phyloP scores from a whole-genome alignment of 2,888 invertebrate genomes.

The Tipula lateralis region DNA sequence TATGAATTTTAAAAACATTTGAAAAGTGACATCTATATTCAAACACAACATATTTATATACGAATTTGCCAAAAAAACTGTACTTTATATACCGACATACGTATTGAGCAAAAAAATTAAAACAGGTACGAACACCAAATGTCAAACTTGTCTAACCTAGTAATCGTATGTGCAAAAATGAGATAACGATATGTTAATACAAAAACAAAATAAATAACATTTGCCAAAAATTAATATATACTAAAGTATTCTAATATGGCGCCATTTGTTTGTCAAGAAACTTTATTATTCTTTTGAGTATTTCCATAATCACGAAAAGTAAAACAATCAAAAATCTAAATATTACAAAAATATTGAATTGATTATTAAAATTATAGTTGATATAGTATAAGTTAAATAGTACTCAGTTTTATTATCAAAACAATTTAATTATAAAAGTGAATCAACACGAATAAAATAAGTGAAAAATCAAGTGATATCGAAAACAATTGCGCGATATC shows the following conservation, averaged over 20 bases:
- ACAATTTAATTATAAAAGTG: neutral
- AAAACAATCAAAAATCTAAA: neutral
- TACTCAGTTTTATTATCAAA: neutral
- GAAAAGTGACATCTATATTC: neutral
- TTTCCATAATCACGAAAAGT: neutral
- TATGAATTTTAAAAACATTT: too few relatives aligned
- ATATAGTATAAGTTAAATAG: neutral
- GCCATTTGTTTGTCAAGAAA: slow-evolving; percentile 13
- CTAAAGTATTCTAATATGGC: neutral
- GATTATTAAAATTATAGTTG: neutral
- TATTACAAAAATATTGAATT: neutral
- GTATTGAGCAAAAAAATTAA: neutral
- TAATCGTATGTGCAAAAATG: neutral
- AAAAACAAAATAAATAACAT: neutral
- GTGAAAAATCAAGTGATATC: neutral
- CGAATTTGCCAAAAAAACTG: neutral
- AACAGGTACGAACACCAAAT: neutral
- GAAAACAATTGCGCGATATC: neutral
- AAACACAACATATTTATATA: neutral
- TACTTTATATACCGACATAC: neutral
- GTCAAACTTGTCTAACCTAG: neutral
- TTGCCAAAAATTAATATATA: neutral
- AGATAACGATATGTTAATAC: neutral
- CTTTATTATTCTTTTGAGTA: neutral
- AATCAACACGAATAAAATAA: neutral